Evolutionary conservation across 2,888 invertebrate species (phyloP), one percentile per base, ranked within the genome.

Genomic region (Aphodius granarius): DNA sequence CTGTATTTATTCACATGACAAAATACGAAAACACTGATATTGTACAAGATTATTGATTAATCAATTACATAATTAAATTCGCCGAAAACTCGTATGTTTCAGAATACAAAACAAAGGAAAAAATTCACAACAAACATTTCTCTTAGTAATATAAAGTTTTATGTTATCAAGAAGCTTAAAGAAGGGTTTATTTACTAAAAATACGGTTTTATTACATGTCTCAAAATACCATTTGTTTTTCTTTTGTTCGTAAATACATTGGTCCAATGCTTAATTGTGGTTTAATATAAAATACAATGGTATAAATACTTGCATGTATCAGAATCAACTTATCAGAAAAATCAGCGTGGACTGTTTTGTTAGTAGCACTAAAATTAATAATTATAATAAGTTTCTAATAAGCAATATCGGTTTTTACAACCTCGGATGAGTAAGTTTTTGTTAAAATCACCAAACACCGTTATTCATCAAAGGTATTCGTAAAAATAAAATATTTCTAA

Each of bases 1-100:
- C 80, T 82, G 83, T 83, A 22, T 82, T 83, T 77, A 82, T 81
- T 84, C 83, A 85, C 84, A 85, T 83, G 84, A 85, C 84, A 84
- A 65, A 81, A 81, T 83, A 84, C 81, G 81, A 82, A 81, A 82
- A 83, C 78, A 79, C 76, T 78, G 76, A 80, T 78, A 79, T 80
- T 80, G 79, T 81, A 81, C 83, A 83, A 81, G 79, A 22, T 68
- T 68, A 68, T 81, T 78, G 43, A 43, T 43, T 43, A 43, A 43
- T 43, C 13, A 43, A 43, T 43, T 43, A 43, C 43, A 43, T 43
- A 43, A 43, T 81, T 81, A 80, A 82, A 81, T 82, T 82, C 83
- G 83, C 82, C 82, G 79, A 78, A 79, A 77, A 81, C 80, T 80
- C 68, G 9, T 21, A 16, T 43, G 81, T 83, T 82, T 80, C 82